These are phyloP conservation scores for Epirrita christyi DNA, from an alignment of 2,888 invertebrate species.

Conservation along the genomic window DNA sequence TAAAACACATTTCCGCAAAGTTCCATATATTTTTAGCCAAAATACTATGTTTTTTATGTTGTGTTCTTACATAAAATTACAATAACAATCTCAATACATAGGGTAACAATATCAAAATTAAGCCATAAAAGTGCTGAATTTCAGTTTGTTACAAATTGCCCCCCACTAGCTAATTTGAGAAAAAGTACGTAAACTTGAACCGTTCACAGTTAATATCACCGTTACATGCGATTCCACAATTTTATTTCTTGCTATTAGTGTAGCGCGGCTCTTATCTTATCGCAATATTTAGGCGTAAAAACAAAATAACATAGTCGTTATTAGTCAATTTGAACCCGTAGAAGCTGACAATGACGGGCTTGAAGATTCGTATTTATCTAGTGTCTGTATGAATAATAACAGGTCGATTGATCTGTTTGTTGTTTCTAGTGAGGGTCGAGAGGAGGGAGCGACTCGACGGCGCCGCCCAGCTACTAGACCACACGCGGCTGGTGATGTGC, in stretches of 20 bases:
- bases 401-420: conserved; percentile 81
- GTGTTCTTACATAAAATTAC: background rate
- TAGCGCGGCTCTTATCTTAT: conserved; percentile 71
- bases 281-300: conserved; percentile 74
- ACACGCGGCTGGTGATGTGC: conserved; percentile 78
- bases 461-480: conserved; percentile 70
- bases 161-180: conserved; percentile 62
- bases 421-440: conserved; percentile 75
- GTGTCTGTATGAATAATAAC: conserved; percentile 64
- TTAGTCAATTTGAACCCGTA: conserved; percentile 53
- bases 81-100: background rate
- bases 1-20: too few relatives aligned
- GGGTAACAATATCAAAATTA: conserved; percentile 26
- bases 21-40: too few relatives aligned
- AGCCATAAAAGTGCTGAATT: conserved; percentile 49
- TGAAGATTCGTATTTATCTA: conserved; percentile 57
- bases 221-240: conserved; percentile 81
- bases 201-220: conserved; percentile 77
- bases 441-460: conserved; percentile 75
- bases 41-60: too few relatives aligned
- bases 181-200: conserved; percentile 73
- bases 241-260: conserved; percentile 78
- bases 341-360: conserved; percentile 50
- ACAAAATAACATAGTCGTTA: conserved; percentile 67
- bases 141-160: conserved; percentile 60